A percentile compares a stretch with the other conserved stretches of the same genome.
Conservation (phyloP, 2,888 invertebrate genomes). For the Dione vanillae region DNA sequence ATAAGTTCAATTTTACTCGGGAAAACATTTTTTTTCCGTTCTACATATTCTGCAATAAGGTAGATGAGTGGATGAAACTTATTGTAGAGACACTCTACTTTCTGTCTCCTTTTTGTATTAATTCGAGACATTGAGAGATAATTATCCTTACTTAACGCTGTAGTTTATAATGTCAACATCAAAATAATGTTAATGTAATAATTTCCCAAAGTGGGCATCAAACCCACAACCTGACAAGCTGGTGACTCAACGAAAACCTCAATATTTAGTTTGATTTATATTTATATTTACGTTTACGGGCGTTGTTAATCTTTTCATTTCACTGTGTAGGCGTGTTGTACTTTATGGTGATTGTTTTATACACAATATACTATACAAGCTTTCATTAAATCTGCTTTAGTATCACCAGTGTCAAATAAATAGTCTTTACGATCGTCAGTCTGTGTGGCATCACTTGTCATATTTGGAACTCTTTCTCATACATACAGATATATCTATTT, state of each 20-base stretch:
- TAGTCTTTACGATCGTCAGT: constrained; percentile 30
- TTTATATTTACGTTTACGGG: constrained; percentile 21
- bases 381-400: constrained; percentile 33
- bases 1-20: too few relatives aligned
- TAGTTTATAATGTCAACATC: too few relatives aligned
- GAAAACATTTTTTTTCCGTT: too few relatives aligned
- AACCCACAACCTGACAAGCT: background rate
- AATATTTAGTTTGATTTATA: constrained; percentile 15
- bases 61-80: too few relatives aligned
- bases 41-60: too few relatives aligned
- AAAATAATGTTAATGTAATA: background rate
- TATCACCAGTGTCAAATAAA: constrained; percentile 33
- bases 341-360: constrained; percentile 36
- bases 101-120: too few relatives aligned
- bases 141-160: too few relatives aligned
- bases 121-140: too few relatives aligned
- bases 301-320: constrained; percentile 19
- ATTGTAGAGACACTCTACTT: too few relatives aligned
- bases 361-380: constrained; percentile 14
- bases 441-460: constrained; percentile 24
- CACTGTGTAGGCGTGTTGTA: constrained; percentile 26
- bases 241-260: background rate
- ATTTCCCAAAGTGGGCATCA: background rate
- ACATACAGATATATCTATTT: background rate
- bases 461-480: constrained; percentile 1